Conservation (phyloP, 2,888 invertebrate species). For the Brachypalpus laphriformis region DNA sequence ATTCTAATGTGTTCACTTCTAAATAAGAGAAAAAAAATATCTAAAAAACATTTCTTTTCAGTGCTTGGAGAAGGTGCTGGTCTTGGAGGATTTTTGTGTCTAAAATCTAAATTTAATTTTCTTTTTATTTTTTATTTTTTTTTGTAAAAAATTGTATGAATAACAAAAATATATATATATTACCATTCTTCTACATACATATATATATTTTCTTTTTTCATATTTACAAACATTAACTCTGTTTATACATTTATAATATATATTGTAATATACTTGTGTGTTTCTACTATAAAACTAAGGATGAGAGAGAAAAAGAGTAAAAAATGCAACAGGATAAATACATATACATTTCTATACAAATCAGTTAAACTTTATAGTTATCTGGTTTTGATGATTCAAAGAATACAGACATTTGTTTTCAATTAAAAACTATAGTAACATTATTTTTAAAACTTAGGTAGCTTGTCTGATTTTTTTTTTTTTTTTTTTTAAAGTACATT, state of each 20-base stretch:
- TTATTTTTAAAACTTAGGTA: constrained; percentile 29
- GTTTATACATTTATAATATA: constrained; percentile 16
- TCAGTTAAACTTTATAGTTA: constrained; percentile 47
- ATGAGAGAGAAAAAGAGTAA: constrained; percentile 9
- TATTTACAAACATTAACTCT: constrained; percentile 54
- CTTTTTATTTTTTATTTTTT: neutral
- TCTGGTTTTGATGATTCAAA: constrained; percentile 24
- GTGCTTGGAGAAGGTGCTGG: constrained; percentile 58
- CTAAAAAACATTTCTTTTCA: constrained; percentile 8
- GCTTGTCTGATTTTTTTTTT: constrained; percentile 17
- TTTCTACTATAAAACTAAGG: constrained; percentile 11
- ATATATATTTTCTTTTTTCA: constrained; percentile 18
- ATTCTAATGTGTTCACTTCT: constrained; percentile 5
- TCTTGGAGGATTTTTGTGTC: constrained; percentile 36
- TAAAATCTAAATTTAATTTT: constrained; percentile 12
- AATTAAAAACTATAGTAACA: constrained; percentile 44
- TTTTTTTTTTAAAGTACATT: constrained; percentile 28
- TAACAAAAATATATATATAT: constrained; percentile 49
- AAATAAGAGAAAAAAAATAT: constrained; percentile 3
- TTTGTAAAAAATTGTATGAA: constrained; percentile 53
- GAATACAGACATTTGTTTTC: constrained; percentile 35
- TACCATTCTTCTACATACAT: constrained; percentile 21
- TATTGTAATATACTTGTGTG: constrained; percentile 8
- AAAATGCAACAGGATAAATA: constrained; percentile 62
- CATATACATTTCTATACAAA: constrained; percentile 47